Evolutionary conservation across 2,113 vertebrate species (phyloP).

Genomic region (Albula glossodonta): DNA sequence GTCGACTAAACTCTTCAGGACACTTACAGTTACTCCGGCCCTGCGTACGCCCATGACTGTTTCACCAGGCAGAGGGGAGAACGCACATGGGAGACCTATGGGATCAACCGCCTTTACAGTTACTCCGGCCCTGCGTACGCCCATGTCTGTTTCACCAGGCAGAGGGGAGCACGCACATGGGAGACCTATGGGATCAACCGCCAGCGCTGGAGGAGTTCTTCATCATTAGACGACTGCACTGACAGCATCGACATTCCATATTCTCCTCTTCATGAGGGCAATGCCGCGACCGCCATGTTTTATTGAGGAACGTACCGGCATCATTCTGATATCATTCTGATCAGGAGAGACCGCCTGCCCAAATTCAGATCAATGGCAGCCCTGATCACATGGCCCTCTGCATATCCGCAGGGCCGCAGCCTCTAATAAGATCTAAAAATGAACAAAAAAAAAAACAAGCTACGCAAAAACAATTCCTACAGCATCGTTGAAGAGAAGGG

Average conservation of each 20-base stretch:
- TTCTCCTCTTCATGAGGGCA: background rate
- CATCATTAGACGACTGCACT: background rate
- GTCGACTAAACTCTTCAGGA: too few relatives aligned
- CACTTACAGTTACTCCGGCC: too few relatives aligned
- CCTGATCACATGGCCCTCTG: background rate
- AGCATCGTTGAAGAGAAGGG: background rate
- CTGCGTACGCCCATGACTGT: too few relatives aligned
- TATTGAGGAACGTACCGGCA: conserved; percentile 19
- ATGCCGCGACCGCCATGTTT: conserved; percentile 17
- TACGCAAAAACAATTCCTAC: background rate
- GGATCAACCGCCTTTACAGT: too few relatives aligned
- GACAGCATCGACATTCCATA: conserved; percentile 16
- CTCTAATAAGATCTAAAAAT: background rate
- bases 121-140: background rate
- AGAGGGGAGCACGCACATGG: background rate
- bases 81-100: too few relatives aligned
- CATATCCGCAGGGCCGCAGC: background rate
- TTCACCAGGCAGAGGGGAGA: too few relatives aligned
- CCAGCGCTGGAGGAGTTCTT: background rate
- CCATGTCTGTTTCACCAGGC: background rate
- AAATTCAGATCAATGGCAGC: conserved; percentile 29
- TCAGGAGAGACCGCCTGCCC: background rate
- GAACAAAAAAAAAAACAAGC: background rate
- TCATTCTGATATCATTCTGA: too few relatives aligned
- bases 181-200: background rate